Percentiles rank a stretch among this genome's conserved stretches.
These are phyloP conservation scores for Tapirus terrestris DNA, from an alignment of 2,113 vertebrate genomes.

Conservation along the genomic window DNA sequence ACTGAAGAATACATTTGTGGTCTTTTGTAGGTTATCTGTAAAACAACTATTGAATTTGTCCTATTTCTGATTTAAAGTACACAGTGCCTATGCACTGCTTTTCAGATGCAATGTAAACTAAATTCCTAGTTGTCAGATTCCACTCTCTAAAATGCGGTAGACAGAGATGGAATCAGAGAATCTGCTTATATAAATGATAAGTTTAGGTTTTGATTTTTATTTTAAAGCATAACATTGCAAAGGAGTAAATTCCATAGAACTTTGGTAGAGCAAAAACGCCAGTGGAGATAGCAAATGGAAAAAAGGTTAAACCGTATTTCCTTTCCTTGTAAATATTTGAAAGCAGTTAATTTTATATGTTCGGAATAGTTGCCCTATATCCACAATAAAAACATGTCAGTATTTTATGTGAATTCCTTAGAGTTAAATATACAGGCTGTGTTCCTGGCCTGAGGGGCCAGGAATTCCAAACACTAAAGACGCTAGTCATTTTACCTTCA, in stretches of 20 bases:
- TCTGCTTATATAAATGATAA: conserved; percentile 76
- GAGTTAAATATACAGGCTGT: conserved; percentile 77
- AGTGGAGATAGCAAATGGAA: conserved; percentile 64
- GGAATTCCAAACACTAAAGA: conserved; percentile 72
- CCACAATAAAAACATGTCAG: conserved; percentile 81
- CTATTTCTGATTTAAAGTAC: conserved; percentile 71
- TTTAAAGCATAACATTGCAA: conserved; percentile 25
- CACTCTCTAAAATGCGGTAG: conserved; percentile 76
- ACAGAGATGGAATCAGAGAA: conserved; percentile 72
- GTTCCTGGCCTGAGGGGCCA: conserved; percentile 58
- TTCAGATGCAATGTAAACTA: conserved; percentile 72
- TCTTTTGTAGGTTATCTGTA: conserved; percentile 29
- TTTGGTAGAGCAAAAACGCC: conserved; percentile 62
- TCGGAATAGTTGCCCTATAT: conserved; percentile 73
- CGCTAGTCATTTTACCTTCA: conserved; percentile 50
- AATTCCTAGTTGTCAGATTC: conserved; percentile 79
- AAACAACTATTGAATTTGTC: conserved; percentile 61
- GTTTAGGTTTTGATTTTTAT: conserved; percentile 71
- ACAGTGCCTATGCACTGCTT: conserved; percentile 73
- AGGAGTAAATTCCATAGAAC: conserved; percentile 57
- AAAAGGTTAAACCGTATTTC: conserved; percentile 81
- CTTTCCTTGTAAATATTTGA: conserved; percentile 82
- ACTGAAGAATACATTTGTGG: neutral
- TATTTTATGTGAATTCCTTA: conserved; percentile 86
- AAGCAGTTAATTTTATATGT: conserved; percentile 86